Conservation (phyloP, 1,140 invertebrate genomes). For the Laupala kohalensis region DNA sequence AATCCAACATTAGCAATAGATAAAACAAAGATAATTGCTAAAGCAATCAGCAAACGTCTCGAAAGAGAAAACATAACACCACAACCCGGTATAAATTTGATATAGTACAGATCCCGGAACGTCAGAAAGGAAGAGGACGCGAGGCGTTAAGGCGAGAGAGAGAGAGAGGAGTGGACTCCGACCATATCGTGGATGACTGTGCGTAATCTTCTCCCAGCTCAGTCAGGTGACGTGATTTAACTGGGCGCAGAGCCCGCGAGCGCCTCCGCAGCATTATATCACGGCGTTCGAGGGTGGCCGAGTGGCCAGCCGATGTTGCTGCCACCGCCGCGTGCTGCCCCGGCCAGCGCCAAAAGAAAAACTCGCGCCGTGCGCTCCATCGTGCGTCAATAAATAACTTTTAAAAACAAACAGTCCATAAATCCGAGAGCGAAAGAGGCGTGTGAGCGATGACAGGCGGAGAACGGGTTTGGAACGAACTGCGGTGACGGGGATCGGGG, state of each 20-base stretch:
- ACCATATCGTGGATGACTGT: too few relatives aligned
- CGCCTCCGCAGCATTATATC: neutral
- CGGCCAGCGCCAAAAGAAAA: neutral
- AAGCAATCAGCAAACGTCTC: too few relatives aligned
- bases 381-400: neutral
- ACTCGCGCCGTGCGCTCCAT: neutral
- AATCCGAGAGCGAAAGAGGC: neutral
- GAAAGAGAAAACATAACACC: too few relatives aligned
- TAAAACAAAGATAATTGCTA: too few relatives aligned
- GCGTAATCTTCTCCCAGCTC: too few relatives aligned
- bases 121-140: too few relatives aligned
- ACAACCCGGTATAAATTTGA: too few relatives aligned
- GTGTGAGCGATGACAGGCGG: neutral
- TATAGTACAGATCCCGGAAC: too few relatives aligned
- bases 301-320: too few relatives aligned
- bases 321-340: too few relatives aligned
- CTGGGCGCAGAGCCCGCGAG: neutral
- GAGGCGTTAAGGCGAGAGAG: too few relatives aligned
- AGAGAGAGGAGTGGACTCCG: neutral
- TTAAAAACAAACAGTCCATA: neutral
- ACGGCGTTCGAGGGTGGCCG: neutral
- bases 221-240: neutral
- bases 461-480: neutral
- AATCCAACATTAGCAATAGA: too few relatives aligned
- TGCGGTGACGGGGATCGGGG: neutral